phyloP scores from a whole-genome alignment of 2,113 vertebrate species.

The Cyprinus carpio region DNA sequence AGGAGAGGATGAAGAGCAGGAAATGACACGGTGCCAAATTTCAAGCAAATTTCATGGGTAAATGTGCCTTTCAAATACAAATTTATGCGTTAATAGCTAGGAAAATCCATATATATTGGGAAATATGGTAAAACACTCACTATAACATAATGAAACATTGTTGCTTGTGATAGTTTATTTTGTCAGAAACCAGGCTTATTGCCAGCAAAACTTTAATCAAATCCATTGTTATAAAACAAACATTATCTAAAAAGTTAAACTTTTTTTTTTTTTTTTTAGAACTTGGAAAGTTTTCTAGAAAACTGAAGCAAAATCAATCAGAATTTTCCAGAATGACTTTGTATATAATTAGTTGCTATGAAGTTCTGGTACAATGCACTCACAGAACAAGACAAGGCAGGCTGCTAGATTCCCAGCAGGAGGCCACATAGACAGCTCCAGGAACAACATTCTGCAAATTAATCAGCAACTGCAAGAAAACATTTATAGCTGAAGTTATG shows the following conservation, averaged over 20 bases:
- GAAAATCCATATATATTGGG: neutral
- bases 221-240: conserved; percentile 6
- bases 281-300: neutral
- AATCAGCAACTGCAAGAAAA: neutral
- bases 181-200: conserved; percentile 7
- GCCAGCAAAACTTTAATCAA: neutral
- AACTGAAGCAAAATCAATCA: neutral
- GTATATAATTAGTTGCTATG: neutral
- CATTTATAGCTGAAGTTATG: neutral
- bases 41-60: conserved; percentile 5
- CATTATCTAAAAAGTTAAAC: conserved; percentile 2
- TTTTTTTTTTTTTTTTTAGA: neutral
- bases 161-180: neutral
- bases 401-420: conserved; percentile 17
- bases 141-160: neutral
- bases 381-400: neutral
- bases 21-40: conserved; percentile 9
- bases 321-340: neutral
- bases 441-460: neutral
- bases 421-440: conserved; percentile 6
- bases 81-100: neutral
- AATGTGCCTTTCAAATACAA: neutral
- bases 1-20: neutral
- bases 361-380: neutral
- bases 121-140: neutral